Evolutionary conservation across 2,888 invertebrate genomes (phyloP), one percentile per base, ranked within the genome.

Genomic region (Octonoba sinensis): DNA sequence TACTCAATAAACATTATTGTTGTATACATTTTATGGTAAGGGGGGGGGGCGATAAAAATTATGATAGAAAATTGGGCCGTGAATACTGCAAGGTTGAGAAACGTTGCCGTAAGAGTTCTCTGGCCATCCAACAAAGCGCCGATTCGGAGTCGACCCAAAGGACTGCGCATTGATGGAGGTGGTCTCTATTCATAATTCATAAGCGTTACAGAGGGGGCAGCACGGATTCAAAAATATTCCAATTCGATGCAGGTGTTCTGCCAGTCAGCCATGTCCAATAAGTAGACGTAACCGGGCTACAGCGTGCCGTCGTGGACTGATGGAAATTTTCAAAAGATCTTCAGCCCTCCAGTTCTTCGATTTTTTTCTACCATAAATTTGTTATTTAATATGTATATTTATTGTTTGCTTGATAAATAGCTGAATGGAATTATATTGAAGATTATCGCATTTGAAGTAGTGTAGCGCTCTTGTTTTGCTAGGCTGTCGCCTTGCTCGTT

Each of bases 171-270:
- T 15, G 47, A 47, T 47, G 47, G 47, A 47, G 47, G 47, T 54
- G 54, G 54, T 18, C n/a, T 54, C 16, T 54, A 16, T 54, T 54
- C 54, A 54, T 54, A 15, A 16, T 11, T 54, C 54, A n/a, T 16
- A 16, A 6, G 6, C 16, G 18, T 54, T 54, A 16, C 54, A 54
- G 54, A 11, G 54, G 54, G 54, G 16, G 4, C 6, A 54, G 11
- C 54, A 6, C n/a, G 54, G 54, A 4, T 54, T 47, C 47, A 16
- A 54, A 54, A 54, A 6, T 6, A 54, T 54, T 54, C 54, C 54
- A 54, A 54, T 54, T 16, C 54, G 54, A 54, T 54, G 54, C n/a
- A 54, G 54, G 18, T 54, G 54, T 54, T 54, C 54, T 54, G 54
- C 54, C 54, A 6, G 16, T n/a, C 54, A 15, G 16, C 18, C 54